These are phyloP conservation scores for Sycobia sp. DNA, from an alignment of 1,140 invertebrate species.

Conservation along the genomic window DNA sequence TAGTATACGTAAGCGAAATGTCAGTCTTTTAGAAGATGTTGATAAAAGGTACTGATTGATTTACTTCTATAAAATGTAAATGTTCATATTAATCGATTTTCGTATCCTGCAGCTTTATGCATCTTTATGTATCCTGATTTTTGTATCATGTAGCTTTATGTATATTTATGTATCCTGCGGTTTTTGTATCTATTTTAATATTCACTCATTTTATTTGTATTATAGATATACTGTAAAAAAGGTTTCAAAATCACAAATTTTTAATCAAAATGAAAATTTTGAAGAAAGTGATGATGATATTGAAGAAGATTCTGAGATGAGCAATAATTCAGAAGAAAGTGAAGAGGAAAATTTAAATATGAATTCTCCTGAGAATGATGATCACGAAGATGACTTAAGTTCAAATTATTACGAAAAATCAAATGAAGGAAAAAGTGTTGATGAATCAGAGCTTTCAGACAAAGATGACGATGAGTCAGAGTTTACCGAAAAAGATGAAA, in stretches of 20 bases:
- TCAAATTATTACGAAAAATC: slow-evolving; percentile 19
- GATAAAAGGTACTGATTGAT: slow-evolving; percentile 65
- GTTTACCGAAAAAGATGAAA: slow-evolving; percentile 41
- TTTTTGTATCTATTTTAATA: no score
- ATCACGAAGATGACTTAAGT: no score
- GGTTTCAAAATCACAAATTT: slow-evolving; percentile 63
- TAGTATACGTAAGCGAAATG: slow-evolving; percentile 68
- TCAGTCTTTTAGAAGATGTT: slow-evolving; percentile 69
- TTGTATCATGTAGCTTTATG: not conserved
- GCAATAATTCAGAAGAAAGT: slow-evolving; percentile 8
- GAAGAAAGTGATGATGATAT: slow-evolving; percentile 8
- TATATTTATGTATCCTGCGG: no score
- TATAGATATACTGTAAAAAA: slow-evolving; percentile 74
- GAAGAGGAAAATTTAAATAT: slow-evolving; percentile 39
- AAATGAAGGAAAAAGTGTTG: slow-evolving; percentile 16
- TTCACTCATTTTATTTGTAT: slow-evolving; percentile 31
- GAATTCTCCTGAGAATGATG: no score
- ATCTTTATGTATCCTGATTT: no score
- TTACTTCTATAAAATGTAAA: no score
- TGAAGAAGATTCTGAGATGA: not conserved
- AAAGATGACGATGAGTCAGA: slow-evolving; percentile 11
- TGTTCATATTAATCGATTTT: no score
- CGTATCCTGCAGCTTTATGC: no score
- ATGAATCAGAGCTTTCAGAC: not conserved
- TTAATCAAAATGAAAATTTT: slow-evolving; percentile 28